Percentiles rank a stretch among this genome's conserved stretches.
phyloP scores from a whole-genome alignment of 2,113 vertebrate species.

The Calidris pygmaea region DNA sequence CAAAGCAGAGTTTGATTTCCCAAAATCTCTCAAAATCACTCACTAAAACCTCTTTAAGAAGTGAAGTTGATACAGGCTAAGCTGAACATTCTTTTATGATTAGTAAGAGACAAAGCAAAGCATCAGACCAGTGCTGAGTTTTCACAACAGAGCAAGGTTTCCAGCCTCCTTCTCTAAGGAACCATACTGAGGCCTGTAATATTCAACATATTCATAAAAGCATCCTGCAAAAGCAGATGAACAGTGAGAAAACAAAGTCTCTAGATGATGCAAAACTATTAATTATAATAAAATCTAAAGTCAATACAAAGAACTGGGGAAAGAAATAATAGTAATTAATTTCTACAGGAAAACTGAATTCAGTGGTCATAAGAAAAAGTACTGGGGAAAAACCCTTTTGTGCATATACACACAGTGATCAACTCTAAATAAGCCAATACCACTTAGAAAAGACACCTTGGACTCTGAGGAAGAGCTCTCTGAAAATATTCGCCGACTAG shows the following conservation, averaged over 20 bases:
- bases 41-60: not conserved
- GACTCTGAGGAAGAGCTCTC: not conserved
- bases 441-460: not conserved
- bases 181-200: not conserved
- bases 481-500: not conserved
- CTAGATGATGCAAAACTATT: not conserved
- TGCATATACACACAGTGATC: not conserved
- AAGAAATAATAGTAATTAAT: not conserved
- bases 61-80: not conserved
- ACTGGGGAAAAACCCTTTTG: rapidly evolving
- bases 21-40: not conserved
- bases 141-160: not conserved
- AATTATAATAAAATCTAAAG: not conserved
- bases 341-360: not conserved
- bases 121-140: not conserved
- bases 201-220: not conserved
- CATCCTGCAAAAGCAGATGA: not conserved
- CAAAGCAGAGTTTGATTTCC: not conserved
- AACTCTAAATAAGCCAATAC: not conserved
- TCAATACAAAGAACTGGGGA: not conserved
- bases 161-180: not conserved
- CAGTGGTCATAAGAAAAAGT: not conserved
- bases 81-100: not conserved
- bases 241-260: not conserved
- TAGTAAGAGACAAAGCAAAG: not conserved